These are phyloP conservation scores for Novumbra hubbsi DNA, from an alignment of 2,797 vertebrate species.

Conservation along the genomic window DNA sequence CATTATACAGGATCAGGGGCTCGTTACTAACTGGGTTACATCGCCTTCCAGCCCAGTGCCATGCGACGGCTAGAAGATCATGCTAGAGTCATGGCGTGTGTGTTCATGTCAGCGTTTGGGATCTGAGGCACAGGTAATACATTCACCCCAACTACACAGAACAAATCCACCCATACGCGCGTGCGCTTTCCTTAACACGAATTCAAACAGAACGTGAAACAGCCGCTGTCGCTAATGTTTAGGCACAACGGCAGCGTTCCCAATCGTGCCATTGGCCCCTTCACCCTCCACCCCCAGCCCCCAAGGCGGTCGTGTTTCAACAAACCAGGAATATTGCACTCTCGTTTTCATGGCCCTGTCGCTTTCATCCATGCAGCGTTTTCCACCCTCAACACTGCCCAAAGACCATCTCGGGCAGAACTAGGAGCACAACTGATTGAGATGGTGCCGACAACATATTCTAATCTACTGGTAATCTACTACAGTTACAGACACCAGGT, in stretches of 20 bases:
- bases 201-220: slow-evolving; percentile 49
- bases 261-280: background rate
- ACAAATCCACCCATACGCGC: slow-evolving; percentile 48
- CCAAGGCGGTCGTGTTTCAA: slow-evolving; percentile 43
- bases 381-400: background rate
- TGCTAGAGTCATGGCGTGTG: slow-evolving; percentile 35
- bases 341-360: background rate
- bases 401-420: background rate
- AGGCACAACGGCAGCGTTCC: background rate
- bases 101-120: slow-evolving; percentile 27
- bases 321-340: slow-evolving; percentile 3
- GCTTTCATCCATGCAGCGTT: background rate
- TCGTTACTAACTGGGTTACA: slow-evolving; percentile 11
- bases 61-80: slow-evolving; percentile 14
- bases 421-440: background rate
- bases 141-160: slow-evolving; percentile 4
- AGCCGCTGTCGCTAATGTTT: background rate
- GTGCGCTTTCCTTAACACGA: slow-evolving; percentile 28
- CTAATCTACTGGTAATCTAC: background rate
- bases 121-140: slow-evolving; percentile 34
- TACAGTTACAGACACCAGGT: background rate
- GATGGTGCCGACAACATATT: background rate
- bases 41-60: background rate
- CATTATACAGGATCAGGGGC: slow-evolving; percentile 31
- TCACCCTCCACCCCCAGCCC: slow-evolving; percentile 17